These are phyloP conservation scores for Vidua macroura DNA, from an alignment of 2,113 vertebrate genomes.

Conservation along the genomic window DNA sequence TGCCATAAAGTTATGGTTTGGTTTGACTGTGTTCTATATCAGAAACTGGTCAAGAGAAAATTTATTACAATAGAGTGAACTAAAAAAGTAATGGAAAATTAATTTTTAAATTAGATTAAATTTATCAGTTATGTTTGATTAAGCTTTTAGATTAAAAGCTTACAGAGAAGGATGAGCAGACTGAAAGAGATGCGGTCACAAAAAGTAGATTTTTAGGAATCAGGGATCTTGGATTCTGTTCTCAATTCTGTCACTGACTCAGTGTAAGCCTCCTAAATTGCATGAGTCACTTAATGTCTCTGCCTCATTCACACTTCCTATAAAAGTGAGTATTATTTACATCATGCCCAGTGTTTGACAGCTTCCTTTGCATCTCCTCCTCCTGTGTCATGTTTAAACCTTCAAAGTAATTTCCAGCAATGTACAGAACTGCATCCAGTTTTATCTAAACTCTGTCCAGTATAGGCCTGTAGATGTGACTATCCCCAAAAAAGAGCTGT, in stretches of 20 bases:
- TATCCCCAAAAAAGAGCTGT: neutral
- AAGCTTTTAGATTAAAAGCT: no score
- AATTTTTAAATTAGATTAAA: neutral
- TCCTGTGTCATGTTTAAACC: neutral
- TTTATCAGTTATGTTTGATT: neutral
- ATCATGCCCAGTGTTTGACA: neutral
- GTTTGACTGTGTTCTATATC: neutral
- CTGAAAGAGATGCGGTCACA: neutral
- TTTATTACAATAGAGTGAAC: neutral
- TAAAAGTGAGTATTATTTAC: neutral
- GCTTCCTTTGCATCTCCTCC: neutral
- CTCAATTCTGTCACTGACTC: constrained; percentile 4
- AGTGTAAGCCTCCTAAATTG: neutral
- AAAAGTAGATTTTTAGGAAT: neutral
- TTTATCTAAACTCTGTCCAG: neutral
- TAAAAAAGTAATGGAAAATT: neutral
- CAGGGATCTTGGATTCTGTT: constrained; percentile 11
- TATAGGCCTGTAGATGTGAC: neutral
- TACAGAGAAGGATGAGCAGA: neutral
- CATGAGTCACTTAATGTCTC: neutral
- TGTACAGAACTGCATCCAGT: neutral
- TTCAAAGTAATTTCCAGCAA: neutral
- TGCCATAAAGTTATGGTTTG: neutral
- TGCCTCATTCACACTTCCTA: constrained; percentile 20
- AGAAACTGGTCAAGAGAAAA: neutral